Evolutionary conservation across 2,113 vertebrate genomes (phyloP), one percentile per base, ranked within the genome.

Genomic region (Xenus cinereus): DNA sequence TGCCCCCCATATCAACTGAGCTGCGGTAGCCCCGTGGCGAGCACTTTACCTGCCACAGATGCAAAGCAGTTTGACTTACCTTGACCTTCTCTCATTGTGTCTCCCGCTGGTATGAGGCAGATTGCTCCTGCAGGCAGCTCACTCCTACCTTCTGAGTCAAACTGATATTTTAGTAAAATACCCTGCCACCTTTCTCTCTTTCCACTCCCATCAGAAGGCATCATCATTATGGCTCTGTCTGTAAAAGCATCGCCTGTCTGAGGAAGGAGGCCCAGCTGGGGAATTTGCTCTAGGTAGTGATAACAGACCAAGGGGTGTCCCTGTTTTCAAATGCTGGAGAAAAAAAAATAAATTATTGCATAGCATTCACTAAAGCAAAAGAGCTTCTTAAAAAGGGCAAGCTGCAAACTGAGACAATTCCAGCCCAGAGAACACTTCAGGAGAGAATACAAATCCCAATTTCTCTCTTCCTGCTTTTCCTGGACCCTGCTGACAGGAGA

Each of bases 21-120:
- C 68, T 95, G 46, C 0, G 0, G 59, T 53, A 71, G 76, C 12
- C 32, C 35, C 19, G 14, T 14, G 37, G 37, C 0, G 0, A 71
- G 21, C 10, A 30, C 23, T 90, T 71, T 17, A 54, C 14, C 39
- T 79, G 56, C 48, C 28, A 67, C 10, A 67, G 74, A 87, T 87
- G 37, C 54, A 91, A 43, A 91, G 8, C 15, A 33, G 39, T 84
- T 84, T 59, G 26, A 50, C 63, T 95, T 62, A 37, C 21, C 35
- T 79, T 69, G 68, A 84, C 51, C 26, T 63, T 77, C 50, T 86
- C 14, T 75, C 15, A 0, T 54, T 23, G 22, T 51, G 28, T 84
- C 19, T 75, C 4, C 33, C 5, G 1, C 12, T 80, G 78, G 23
- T 53, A 19, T 27, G 50, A 73, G 50, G 46, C 30, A 62, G 33